These are phyloP conservation scores for Episyrphus balteatus DNA, from an alignment of 1,140 invertebrate genomes.

Conservation along the genomic window DNA sequence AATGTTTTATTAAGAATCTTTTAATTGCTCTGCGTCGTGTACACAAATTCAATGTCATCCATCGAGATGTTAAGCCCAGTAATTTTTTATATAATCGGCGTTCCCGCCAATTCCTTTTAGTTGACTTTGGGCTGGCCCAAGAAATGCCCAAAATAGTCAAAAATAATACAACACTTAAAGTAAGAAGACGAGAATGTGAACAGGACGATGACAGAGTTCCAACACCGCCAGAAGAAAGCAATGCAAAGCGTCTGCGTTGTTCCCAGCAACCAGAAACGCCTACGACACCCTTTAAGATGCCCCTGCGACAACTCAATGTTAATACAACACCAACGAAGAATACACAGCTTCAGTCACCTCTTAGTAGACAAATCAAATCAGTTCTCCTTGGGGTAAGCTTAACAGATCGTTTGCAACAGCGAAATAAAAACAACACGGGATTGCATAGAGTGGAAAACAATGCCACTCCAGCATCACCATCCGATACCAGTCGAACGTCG, in stretches of 20 bases:
- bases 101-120: constrained; percentile 60
- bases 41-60: constrained; percentile 77
- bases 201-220: too few species aligned
- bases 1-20: constrained; percentile 72
- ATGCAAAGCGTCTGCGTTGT: constrained; percentile 7
- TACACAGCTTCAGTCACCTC: neutral
- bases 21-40: constrained; percentile 67
- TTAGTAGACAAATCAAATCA: neutral
- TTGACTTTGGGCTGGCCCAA: constrained; percentile 86
- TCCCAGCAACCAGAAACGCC: neutral
- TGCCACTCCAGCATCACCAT: constrained; percentile 1
- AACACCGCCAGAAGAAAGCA: neutral
- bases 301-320: constrained; percentile 31
- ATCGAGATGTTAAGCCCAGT: constrained; percentile 86
- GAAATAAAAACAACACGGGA: constrained; percentile 14
- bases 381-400: neutral
- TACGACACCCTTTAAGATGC: constrained; percentile 17
- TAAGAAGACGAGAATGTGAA: too few species aligned
- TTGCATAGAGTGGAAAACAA: neutral
- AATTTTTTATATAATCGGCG: constrained; percentile 81
- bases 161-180: neutral
- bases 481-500: constrained; percentile 3
- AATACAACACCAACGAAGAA: constrained; percentile 11
- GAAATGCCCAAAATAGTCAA: constrained; percentile 23
- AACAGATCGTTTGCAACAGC: constrained; percentile 9